Evolutionary conservation across 2,113 vertebrate genomes (phyloP).

Genomic region (Syrmaticus mikado): DNA sequence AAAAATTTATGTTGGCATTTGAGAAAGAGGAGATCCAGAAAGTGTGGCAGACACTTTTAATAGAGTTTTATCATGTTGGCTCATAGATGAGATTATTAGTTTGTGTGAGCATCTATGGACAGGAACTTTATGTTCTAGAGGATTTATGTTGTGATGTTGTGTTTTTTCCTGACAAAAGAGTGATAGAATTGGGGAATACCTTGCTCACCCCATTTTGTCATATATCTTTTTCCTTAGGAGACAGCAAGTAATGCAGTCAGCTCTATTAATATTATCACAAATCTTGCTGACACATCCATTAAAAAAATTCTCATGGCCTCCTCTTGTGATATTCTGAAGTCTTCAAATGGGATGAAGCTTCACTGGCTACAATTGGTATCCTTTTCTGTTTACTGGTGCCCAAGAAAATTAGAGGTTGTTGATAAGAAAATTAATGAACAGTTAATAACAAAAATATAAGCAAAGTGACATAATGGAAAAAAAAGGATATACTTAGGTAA

Average conservation of each 20-base stretch:
- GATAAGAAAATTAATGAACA: not conserved
- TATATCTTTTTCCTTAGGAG: not conserved
- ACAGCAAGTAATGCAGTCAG: not conserved
- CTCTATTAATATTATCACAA: not conserved
- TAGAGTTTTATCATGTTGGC: not conserved
- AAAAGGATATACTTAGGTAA: not conserved
- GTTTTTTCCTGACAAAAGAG: not conserved
- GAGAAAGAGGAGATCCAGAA: not conserved
- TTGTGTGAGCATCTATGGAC: not conserved
- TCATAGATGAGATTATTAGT: not conserved
- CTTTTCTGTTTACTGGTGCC: not conserved
- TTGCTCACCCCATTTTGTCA: not conserved
- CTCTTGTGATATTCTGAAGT: not conserved
- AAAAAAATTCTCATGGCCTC: not conserved
- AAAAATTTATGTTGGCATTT: not conserved
- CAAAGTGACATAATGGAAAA: not conserved
- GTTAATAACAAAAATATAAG: not conserved
- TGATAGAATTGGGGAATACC: not conserved
- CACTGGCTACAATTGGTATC: not conserved
- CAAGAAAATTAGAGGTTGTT: not conserved
- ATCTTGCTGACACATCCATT: not conserved
- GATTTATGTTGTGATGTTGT: not conserved
- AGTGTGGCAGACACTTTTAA: fast-evolving
- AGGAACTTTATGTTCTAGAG: not conserved
- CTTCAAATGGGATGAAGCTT: not conserved